Evolutionary conservation across 2,797 vertebrate species (phyloP), one percentile per base, ranked within the genome.

Genomic region (Notoglanidium macrostoma): DNA sequence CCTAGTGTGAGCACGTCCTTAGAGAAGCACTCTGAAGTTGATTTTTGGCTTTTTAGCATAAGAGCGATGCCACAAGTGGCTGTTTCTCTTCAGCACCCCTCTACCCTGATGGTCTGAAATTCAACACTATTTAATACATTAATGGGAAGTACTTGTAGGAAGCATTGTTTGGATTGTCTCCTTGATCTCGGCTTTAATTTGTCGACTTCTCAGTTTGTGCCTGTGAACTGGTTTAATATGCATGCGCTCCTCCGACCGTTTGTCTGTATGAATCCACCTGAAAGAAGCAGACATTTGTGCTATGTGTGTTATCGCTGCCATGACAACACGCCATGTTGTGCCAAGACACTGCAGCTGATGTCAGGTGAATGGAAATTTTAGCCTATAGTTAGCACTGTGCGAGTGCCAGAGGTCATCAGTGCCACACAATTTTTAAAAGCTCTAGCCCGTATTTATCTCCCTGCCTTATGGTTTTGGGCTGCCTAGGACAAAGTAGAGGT

Each of bases 351-450:
- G 21, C 49, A 26, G 63, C 29, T 78, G 46, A 51, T 74, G 55
- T 17, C 49, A 80, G n/a, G 74, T 87, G 78, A 73, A 68, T 65
- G 21, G 83, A 87, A 86, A 88, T 49, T 82, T 84, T 82, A n/a
- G 83, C 84, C 90, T 90, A 89, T 91, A 89, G 85, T 91, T 89
- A 88, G 87, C 57, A 55, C 23, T 21, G 57, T 49, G 32, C 70
- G 63, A 85, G 65, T 85, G 80, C 55, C 32, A 67, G 49, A 84
- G 78, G 81, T 29, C 68, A 59, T 54, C 26, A 17, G 55, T 67
- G 86, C 68, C 40, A 40, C 40, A 40, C 3, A 40, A 40, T 40
- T 4, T 40, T 82, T 49, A 49, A 49, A 7, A 10, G 49, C 49
- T 49, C 7, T 49, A 49, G 49, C 10, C 49, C 40, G 40, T 4